Evolutionary conservation across 2,888 invertebrate genomes (phyloP).

Genomic region (Chelonus formosanus): DNA sequence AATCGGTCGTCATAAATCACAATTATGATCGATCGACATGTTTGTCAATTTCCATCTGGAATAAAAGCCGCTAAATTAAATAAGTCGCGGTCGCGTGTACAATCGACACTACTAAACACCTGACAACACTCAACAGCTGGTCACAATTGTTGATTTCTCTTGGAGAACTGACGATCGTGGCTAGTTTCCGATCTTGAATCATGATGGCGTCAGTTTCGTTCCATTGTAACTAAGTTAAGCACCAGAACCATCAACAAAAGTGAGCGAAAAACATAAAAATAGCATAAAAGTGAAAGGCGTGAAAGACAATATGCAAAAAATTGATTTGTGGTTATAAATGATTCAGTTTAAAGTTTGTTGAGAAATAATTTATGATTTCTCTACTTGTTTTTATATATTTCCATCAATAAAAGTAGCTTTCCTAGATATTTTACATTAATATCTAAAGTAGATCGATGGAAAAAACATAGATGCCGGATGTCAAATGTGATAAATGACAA

Average conservation of each 20-base stretch:
- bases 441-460: too few species aligned
- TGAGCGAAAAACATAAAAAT: neutral
- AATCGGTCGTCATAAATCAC: too few species aligned
- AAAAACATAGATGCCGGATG: too few species aligned
- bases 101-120: constrained; percentile 17
- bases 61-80: constrained; percentile 12
- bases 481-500: too few species aligned
- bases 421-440: too few species aligned
- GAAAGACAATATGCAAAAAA: constrained; percentile 9
- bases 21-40: neutral
- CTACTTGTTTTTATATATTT: neutral
- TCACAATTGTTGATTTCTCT: constrained; percentile 25
- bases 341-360: neutral
- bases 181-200: constrained; percentile 42
- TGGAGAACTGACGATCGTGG: constrained; percentile 21
- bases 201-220: constrained; percentile 45
- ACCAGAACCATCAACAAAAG: neutral
- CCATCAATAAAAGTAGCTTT: too few species aligned
- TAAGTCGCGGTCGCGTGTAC: constrained; percentile 22
- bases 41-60: constrained; percentile 4
- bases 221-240: neutral
- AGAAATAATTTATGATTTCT: neutral
- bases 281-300: constrained; percentile 12
- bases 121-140: constrained; percentile 37
- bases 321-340: constrained; percentile 2